A percentile compares a stretch with the other conserved stretches of the same genome.
These are phyloP conservation scores for Clistopyga incitator DNA, from an alignment of 2,888 invertebrate species.

Conservation along the genomic window DNA sequence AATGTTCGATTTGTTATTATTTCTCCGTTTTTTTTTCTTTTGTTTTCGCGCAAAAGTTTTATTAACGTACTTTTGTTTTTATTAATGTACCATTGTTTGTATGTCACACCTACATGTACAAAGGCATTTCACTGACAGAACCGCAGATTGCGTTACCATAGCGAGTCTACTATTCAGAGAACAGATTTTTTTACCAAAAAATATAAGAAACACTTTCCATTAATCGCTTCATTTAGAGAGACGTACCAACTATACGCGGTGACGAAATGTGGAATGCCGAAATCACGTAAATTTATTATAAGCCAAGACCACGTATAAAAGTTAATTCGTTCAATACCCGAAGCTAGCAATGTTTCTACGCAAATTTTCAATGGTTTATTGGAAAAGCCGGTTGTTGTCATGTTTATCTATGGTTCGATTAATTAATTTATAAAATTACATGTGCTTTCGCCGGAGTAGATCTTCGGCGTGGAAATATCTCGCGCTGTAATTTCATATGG, in stretches of 20 bases:
- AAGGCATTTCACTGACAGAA: constrained; percentile 69
- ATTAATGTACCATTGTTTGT: constrained; percentile 65
- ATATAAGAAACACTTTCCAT: constrained; percentile 1
- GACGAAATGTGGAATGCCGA: constrained; percentile 48
- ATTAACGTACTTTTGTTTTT: constrained; percentile 67
- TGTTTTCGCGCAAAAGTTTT: constrained; percentile 66
- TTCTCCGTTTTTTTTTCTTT: constrained; percentile 47
- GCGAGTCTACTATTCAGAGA: constrained; percentile 10
- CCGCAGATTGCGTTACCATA: constrained; percentile 54
- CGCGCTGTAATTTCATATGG: constrained; percentile 52
- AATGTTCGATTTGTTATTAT: constrained; percentile 49
- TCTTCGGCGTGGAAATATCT: constrained; percentile 19
- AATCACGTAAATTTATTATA: constrained; percentile 41
- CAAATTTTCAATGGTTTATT: constrained; percentile 41
- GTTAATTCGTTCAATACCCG: constrained; percentile 32
- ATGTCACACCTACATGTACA: constrained; percentile 75
- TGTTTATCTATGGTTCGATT: constrained; percentile 45
- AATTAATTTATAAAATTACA: constrained; percentile 40
- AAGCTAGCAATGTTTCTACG: constrained; percentile 40
- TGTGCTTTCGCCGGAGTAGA: constrained; percentile 33
- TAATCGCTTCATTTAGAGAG: constrained; percentile 35
- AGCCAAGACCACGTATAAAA: constrained; percentile 40
- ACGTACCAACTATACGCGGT: constrained; percentile 25
- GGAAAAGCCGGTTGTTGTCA: constrained; percentile 35
- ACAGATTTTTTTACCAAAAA: constrained; percentile 17